Evolutionary conservation across 1,140 invertebrate species (phyloP), one percentile per base, ranked within the genome.

Genomic region (Zaprionus ornatus): DNA sequence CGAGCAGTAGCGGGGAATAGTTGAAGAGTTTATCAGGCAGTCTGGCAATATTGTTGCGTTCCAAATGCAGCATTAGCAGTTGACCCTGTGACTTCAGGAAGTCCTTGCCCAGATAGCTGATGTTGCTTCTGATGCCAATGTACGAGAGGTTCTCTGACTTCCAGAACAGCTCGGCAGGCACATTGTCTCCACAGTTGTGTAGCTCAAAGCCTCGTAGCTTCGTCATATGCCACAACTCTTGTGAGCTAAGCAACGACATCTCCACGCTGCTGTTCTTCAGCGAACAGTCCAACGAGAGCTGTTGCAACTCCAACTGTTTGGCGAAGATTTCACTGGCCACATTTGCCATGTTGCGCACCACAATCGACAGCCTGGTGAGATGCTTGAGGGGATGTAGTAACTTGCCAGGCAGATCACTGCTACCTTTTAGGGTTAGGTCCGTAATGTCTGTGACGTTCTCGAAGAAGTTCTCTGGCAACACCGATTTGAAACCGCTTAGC

Each of bases 141-240:
- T 82, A 90, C 10, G 76, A 77, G 12, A 90, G 64, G 4, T 90
- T 64, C 37, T 85, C 79, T 0, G 81, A 77, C 45, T 82, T 90
- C 85, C 86, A 90, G 29, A 90, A 90, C 9, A 90, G 10, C n/a
- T 90, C 82, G 0, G 79, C 77, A 0, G 85, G 85, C 35, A 90
- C 79, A 68, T 85, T 85, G 5, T 90, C 85, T 0, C 86, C 85
- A 15, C 85, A 90, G 7, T 90, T 85, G 45, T 80, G 80, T 3
- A 90, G 23, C 50, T 90, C 82, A 4, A 90, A 70, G 21, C 77
- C 74, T n/a, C 74, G 75, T n/a, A 90, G 55, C 0, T 85, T 61
- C 21, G 66, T 60, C 81, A 90, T 82, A 32, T 90, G 81, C 86
- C 86, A 90, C 2, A 90, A 50, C 35, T 90, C 86, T 19, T 86